Evolutionary conservation across 2,113 vertebrate species (phyloP).

Genomic region (Crocuta crocuta): DNA sequence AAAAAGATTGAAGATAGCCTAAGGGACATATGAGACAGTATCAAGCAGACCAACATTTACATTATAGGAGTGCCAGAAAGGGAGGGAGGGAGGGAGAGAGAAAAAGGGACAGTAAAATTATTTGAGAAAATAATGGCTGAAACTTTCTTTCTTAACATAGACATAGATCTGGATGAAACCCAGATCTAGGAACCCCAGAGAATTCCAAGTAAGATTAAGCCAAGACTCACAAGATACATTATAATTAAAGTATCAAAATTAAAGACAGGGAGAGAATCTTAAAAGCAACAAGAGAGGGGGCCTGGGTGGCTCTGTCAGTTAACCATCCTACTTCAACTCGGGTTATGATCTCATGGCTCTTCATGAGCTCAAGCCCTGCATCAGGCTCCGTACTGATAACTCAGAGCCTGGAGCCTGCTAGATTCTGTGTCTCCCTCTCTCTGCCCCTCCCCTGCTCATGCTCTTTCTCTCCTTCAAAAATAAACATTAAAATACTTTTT

Average conservation of each 20-base stretch:
- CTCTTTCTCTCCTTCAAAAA: too few relatives aligned
- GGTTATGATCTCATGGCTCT: too few relatives aligned
- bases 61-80: background rate
- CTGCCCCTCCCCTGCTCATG: too few relatives aligned
- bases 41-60: background rate
- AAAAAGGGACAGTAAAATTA: background rate
- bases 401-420: too few relatives aligned
- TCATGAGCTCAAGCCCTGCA: too few relatives aligned
- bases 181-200: background rate
- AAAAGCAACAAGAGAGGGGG: background rate
- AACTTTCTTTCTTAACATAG: background rate
- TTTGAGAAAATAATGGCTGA: background rate
- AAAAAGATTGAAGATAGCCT: background rate
- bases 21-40: background rate
- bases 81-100: background rate
- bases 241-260: background rate
- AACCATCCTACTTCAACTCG: too few relatives aligned
- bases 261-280: background rate
- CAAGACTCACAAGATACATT: background rate
- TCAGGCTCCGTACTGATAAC: too few relatives aligned
- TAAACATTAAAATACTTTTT: too few relatives aligned
- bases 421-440: too few relatives aligned
- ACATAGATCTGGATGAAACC: background rate
- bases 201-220: background rate
- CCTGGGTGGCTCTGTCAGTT: too few relatives aligned